These are phyloP conservation scores for Acomys russatus DNA, from an alignment of 2,797 vertebrate genomes.

Conservation along the genomic window DNA sequence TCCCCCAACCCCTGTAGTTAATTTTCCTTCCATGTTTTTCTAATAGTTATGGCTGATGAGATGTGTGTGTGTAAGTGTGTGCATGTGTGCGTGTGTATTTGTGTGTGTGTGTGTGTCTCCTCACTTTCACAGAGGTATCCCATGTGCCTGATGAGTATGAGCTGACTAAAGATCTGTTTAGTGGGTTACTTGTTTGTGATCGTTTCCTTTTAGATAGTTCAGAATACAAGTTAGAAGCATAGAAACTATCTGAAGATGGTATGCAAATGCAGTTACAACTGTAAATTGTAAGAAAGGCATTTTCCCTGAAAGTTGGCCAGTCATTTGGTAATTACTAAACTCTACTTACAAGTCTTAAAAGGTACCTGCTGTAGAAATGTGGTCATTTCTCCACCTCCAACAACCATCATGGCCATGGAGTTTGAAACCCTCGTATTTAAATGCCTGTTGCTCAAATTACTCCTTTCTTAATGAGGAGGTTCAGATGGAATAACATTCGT, in stretches of 20 bases:
- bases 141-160: neutral
- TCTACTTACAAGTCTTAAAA: neutral
- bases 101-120: neutral
- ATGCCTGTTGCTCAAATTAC: neutral
- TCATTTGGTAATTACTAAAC: neutral
- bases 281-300: neutral
- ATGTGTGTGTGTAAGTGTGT: neutral
- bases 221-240: neutral
- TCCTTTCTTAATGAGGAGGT: neutral
- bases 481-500: neutral
- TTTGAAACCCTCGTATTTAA: neutral
- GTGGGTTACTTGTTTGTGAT: neutral
- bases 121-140: neutral
- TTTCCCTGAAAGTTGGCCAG: neutral
- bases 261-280: neutral
- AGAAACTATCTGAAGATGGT: neutral
- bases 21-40: neutral
- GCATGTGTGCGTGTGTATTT: neutral
- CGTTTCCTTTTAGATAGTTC: slow-evolving; percentile 35
- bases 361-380: neutral
- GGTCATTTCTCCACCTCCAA: neutral
- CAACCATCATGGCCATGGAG: neutral
- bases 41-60: neutral
- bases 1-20: neutral
- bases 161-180: neutral